phyloP scores from a whole-genome alignment of 2,888 invertebrate genomes.

The Dermolepida albohirtum region DNA sequence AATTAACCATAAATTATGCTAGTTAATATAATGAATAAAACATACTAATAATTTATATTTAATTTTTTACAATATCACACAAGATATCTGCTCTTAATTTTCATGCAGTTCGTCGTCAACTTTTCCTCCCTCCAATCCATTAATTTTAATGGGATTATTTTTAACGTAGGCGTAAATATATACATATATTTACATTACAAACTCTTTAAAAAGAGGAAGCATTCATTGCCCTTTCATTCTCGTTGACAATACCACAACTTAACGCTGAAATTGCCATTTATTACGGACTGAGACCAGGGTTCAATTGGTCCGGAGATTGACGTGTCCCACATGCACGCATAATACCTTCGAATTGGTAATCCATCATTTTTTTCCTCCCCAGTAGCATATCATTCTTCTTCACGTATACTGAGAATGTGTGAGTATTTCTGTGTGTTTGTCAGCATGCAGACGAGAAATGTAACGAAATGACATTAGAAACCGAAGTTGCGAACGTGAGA shows the following conservation, averaged over 20 bases:
- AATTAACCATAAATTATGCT: too few relatives aligned
- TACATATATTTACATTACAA: constrained; percentile 6
- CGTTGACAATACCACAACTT: constrained; percentile 15
- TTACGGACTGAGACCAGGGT: background rate
- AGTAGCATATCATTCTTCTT: constrained; percentile 35
- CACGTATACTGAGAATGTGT: constrained; percentile 2
- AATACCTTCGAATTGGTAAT: constrained; percentile 37
- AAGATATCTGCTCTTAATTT: too few relatives aligned
- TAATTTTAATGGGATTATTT: too few relatives aligned
- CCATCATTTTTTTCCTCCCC: constrained; percentile 31
- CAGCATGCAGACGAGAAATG: constrained; percentile 22
- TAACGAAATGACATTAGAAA: constrained; percentile 36
- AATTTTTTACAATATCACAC: too few relatives aligned
- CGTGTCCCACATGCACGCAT: constrained; percentile 34
- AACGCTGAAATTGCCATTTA: constrained; percentile 32
- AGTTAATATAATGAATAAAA: too few relatives aligned
- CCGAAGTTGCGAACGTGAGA: constrained; percentile 23
- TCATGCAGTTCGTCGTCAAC: too few relatives aligned
- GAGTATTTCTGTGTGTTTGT: background rate
- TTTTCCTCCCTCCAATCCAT: too few relatives aligned
- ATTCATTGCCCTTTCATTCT: constrained; percentile 1
- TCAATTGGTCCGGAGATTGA: constrained; percentile 32
- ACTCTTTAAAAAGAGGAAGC: constrained; percentile 16
- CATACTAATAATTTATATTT: too few relatives aligned
- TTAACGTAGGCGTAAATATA: background rate